phyloP scores from a whole-genome alignment of 2,113 vertebrate species.

The Eclectus roratus region DNA sequence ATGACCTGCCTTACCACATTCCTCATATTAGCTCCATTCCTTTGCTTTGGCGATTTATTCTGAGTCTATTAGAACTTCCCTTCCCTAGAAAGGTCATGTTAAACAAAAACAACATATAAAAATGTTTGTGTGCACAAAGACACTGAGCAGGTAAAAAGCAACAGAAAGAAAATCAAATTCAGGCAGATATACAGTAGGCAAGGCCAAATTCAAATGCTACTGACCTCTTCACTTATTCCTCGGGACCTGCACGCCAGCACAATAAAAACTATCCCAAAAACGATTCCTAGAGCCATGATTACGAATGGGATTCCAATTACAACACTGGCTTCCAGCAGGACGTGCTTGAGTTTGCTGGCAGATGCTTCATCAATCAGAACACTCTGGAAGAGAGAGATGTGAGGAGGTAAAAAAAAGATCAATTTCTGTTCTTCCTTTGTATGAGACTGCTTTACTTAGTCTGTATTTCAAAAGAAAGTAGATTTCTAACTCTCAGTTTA shows the following conservation, averaged over 20 bases:
- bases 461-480: background rate
- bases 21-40: conserved; percentile 9
- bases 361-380: conserved; percentile 84
- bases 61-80: conserved; percentile 65
- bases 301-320: conserved; percentile 88
- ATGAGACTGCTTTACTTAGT: background rate
- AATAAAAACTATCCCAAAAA: conserved; percentile 84
- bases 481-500: background rate
- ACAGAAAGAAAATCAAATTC: background rate
- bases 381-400: conserved; percentile 73
- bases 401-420: background rate
- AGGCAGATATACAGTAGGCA: background rate
- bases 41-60: conserved; percentile 50
- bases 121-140: background rate
- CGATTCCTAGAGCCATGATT: conserved; percentile 84
- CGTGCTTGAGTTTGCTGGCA: conserved; percentile 70
- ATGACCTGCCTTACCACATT: conserved; percentile 45
- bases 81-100: conserved; percentile 54
- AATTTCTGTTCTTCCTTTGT: background rate
- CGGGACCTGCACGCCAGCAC: conserved; percentile 80
- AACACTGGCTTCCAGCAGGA: conserved; percentile 72
- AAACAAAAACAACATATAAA: conserved; percentile 32
- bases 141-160: background rate
- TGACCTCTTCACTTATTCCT: conserved; percentile 80
- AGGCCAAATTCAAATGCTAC: background rate